Base-by-base conservation (phyloP, 2,797 vertebrate species). In the Lepidocolaptes lacrymiger region DNA sequence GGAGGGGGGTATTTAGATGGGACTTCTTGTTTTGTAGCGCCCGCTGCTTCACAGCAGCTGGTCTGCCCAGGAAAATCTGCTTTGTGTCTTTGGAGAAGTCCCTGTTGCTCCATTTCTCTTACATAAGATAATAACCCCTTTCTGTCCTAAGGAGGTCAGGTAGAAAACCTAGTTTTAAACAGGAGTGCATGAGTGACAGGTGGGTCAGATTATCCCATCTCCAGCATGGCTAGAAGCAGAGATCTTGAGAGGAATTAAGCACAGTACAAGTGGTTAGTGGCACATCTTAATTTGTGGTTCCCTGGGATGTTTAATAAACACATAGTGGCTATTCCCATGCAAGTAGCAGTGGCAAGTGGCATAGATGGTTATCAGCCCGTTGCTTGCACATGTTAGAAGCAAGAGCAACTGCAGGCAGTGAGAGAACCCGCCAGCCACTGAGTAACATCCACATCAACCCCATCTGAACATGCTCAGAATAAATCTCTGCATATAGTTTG, bases 1-100 rank as follows among this genome's bases (percentile, higher is more conserved):
- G 8, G 1, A 27, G 15, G 3, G 4, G 6, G 22, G 1, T 26
- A 41, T 34, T 46, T 55, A 1, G 7, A 17, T 75, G 21, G 4
- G 20, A 46, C 9, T 9, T 85, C 79, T 48, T 86, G 32, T 71
- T 81, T 72, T 24, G 44, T 52, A 82, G n/a, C 21, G 63, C 28
- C 26, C 24, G 27, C 2, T 68, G 23, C 28, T 87, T 92, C 56
- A 34, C 2, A 2, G 1, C 39, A 83, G 27, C 58, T 56, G 23
- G 12, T 67, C 68, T 85, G n/a, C n/a, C 4, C 41, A 49, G 62
- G 36, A 58, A 74, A 64, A 71, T 58, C 41, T 43, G 20, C 51
- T 75, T 77, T 88, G 8, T 69, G 48, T 76, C 41, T 82, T 87
- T 75, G 46, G 15, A 77, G 24, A 72, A 75, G 26, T 66, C 14